phyloP scores from a whole-genome alignment of 2,888 invertebrate species.

The Tipula vernalis region DNA sequence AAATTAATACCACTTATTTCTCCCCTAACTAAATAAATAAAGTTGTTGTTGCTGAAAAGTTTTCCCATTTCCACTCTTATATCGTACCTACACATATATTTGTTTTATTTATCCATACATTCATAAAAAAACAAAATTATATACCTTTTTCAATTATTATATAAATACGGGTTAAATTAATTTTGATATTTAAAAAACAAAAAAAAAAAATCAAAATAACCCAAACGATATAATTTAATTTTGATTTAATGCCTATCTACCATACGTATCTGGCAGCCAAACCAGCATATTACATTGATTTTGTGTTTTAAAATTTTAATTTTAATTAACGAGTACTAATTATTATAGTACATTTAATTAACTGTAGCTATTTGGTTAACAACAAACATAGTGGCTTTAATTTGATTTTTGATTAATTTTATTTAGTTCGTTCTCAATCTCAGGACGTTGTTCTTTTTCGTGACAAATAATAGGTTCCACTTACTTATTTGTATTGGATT shows the following conservation, averaged over 20 bases:
- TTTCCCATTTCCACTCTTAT: background rate
- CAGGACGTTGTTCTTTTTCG: too few relatives aligned
- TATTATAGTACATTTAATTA: background rate
- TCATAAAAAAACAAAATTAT: background rate
- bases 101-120: background rate
- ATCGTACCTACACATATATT: background rate
- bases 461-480: too few relatives aligned
- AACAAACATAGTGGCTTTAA: too few relatives aligned
- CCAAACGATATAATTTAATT: slow-evolving; percentile 4
- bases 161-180: slow-evolving; percentile 4
- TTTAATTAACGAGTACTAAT: background rate
- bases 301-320: background rate
- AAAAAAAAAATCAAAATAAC: background rate
- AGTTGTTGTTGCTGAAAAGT: background rate
- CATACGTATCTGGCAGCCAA: background rate
- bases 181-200: background rate
- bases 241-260: background rate
- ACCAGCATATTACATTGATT: background rate
- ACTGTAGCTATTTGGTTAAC: background rate
- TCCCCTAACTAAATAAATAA: background rate
- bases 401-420: too few relatives aligned
- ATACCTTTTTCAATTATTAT: background rate
- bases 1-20: slow-evolving; percentile 4
- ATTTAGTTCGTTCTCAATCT: too few relatives aligned
- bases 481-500: too few relatives aligned